phyloP scores from a whole-genome alignment of 2,113 vertebrate genomes.

The Penelope pileata region DNA sequence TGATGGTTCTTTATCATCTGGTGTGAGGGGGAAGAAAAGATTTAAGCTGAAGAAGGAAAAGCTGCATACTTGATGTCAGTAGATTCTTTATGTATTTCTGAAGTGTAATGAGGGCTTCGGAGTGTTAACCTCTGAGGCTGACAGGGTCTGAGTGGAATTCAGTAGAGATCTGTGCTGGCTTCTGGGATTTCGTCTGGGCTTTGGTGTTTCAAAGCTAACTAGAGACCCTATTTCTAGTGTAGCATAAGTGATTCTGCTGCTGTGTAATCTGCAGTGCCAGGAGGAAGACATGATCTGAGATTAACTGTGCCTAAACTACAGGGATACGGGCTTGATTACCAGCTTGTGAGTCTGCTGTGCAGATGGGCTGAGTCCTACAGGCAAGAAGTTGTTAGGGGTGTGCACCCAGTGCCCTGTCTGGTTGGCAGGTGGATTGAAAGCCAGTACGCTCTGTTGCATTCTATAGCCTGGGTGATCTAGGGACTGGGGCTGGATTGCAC shows the following conservation, averaged over 20 bases:
- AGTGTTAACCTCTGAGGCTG: not conserved
- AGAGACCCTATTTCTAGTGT: not conserved
- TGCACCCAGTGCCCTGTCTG: not conserved
- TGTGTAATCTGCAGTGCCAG: not conserved
- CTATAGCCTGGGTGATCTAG: not conserved
- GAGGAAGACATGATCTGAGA: not conserved
- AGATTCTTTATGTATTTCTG: not conserved
- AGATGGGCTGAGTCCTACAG: not conserved
- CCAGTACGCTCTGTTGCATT: rapidly evolving
- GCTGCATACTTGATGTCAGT: not conserved
- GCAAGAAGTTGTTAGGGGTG: not conserved
- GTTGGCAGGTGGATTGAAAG: not conserved
- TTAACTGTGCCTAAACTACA: not conserved
- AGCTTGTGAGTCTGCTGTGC: not conserved
- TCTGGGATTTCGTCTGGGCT: not conserved
- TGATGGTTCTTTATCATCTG: not conserved
- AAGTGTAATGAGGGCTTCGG: not conserved
- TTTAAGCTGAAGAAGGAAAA: not conserved
- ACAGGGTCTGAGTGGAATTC: not conserved
- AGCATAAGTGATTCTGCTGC: not conserved
- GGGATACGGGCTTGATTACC: not conserved
- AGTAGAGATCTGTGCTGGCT: not conserved
- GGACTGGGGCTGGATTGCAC: not conserved
- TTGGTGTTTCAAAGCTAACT: not conserved
- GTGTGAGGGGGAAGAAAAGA: not conserved